Evolutionary conservation across 37 sponge, comb jelly and placozoan genomes (phyloP), one percentile per base, ranked within the genome.

Genomic region (Geodia barretti): DNA sequence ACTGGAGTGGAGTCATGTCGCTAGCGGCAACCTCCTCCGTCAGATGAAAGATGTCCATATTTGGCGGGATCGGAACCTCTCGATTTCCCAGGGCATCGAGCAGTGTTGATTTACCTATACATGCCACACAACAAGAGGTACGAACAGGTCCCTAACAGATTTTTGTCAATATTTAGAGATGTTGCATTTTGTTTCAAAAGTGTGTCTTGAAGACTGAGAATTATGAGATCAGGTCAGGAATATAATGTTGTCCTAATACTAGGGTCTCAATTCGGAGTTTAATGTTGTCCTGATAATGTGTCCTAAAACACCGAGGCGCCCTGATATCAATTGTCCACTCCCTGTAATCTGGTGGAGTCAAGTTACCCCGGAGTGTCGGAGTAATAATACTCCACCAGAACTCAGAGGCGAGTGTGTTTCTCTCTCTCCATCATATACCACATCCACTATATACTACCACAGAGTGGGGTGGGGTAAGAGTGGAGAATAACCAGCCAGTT

Each of bases 41-140:
- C 61, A 94, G 84, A 67, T 86, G 90, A 77, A 84, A 97, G 60
- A 97, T 94, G 72, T 97, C 97, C 40, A 97, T 71, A 72, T 94
- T 92, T 3, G 86, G 79, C 14, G 95, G 95, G 7, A 94, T 88
- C 20, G 92, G 87, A 28, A 97, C 39, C 26, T 97, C 95, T 19
- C 93, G 68, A 9, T 70, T 68, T 41, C 83, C 89, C 39, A 96
- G 72, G 36, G 84, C 74, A 23, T 75, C 9, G 32, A 96, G 70
- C 36, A 97, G 81, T 20, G 95, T 92, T 0, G 93, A 89, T 84
- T 97, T 95, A 26, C 94, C 94, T 93, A 43, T 0, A 47, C 54
- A 47, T 47, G 54, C 54, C 54, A 47, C 54, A 47, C 54, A 47
- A 47, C 54, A 47, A 47, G 14, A n/a, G n/a, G n/a, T n/a, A n/a